phyloP scores from a whole-genome alignment of 2,888 invertebrate genomes.

The Griposia aprilina region DNA sequence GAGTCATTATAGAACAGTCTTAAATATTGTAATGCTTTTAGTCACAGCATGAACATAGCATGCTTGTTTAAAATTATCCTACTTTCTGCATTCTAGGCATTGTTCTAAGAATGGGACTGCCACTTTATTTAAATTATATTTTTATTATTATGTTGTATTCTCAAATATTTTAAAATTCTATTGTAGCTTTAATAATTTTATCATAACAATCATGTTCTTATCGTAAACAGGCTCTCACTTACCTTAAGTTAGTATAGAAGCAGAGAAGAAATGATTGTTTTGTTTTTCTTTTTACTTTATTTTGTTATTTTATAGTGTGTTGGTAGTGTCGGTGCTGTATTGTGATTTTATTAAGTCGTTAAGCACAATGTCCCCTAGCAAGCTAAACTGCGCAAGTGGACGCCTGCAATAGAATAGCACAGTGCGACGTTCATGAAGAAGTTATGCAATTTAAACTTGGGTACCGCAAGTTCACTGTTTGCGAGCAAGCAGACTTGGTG shows the following conservation, averaged over 20 bases:
- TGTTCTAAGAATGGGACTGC: constrained; percentile 14
- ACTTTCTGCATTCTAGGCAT: constrained; percentile 28
- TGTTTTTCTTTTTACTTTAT: constrained; percentile 26
- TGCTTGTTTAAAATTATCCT: constrained; percentile 7
- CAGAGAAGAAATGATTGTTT: constrained; percentile 24
- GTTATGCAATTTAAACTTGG: neutral
- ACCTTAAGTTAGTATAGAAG: neutral
- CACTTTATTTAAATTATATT: neutral
- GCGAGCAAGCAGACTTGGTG: neutral
- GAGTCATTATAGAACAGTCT: constrained; percentile 13
- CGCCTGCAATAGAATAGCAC: too few species aligned
- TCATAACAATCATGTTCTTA: constrained; percentile 32
- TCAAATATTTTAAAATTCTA: constrained; percentile 29
- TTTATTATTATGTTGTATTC: constrained; percentile 33
- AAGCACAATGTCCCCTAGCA: neutral
- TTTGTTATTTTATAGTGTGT: constrained; percentile 32
- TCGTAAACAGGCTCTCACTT: neutral
- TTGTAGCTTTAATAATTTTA: constrained; percentile 27
- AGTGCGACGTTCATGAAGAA: too few species aligned
- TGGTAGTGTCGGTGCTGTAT: constrained; percentile 51
- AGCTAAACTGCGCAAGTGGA: neutral
- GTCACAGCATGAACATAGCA: constrained; percentile 17
- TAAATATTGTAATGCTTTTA: constrained; percentile 27
- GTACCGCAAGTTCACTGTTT: neutral
- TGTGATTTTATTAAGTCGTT: constrained; percentile 59